Evolutionary conservation across 2,113 vertebrate species (phyloP), one percentile per base, ranked within the genome.

Genomic region (Apeltes quadracus): DNA sequence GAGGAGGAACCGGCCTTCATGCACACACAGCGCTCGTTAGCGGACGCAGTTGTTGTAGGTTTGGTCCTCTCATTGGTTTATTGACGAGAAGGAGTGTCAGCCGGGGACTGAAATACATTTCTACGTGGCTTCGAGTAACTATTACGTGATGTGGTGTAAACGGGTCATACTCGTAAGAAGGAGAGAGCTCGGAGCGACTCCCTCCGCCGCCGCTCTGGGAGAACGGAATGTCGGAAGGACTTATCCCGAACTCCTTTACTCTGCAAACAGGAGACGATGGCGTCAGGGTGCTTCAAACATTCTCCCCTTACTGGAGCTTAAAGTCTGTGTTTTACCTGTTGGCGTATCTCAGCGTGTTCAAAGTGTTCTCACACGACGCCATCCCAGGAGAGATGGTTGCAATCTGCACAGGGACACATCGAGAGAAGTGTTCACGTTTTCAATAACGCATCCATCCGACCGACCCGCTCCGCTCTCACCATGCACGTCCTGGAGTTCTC

Each of bases 201-300:
- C 96, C 94, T 82, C 96, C 95, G 65, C 95, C 93, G 55, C 95
- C 95, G 87, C 95, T 93, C 95, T 98, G 97, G 77, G 95, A 94
- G 95, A 99, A 99, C 89, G 97, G 97, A 91, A 99, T 99, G 90
- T 99, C 97, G 74, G 97, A 98, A 63, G 97, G 97, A 92, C 97
- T 98, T 89, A 99, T 99, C 92, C 97, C 97, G 94, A 99, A 99
- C 93, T 99, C 97, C 94, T 99, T 99, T 84, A 99, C 98, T 95
- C 98, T 99, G 95, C 85, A 92, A 92, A 90, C 93, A 62, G 9
- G 15, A 64, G n/a, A 75, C 29, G 11, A 22, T 29, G 22, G 5
- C 2, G 36, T 61, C 16, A 72, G 4, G n/a, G 13, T 25, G 22
- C 50, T 43, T 43, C 9, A 25, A 25, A 43, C 22, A 11, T 32